Evolutionary conservation across 2,113 vertebrate species (phyloP).

Genomic region (Macquaria ambigua): DNA sequence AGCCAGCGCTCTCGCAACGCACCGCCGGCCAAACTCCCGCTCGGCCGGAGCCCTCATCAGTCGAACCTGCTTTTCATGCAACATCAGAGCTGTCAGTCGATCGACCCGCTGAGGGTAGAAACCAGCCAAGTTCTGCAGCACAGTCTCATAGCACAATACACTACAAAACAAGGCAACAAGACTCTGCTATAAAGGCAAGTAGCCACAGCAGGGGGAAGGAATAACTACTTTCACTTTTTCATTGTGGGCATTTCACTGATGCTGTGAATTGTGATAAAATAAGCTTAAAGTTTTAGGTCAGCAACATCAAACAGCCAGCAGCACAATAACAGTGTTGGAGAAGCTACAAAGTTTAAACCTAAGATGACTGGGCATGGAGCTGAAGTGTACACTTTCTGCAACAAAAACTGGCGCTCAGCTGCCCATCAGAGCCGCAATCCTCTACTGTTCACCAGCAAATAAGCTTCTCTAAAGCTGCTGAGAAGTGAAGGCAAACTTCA

Average conservation of each 20-base stretch:
- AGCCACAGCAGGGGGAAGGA: slow-evolving; percentile 37
- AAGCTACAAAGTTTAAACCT: slow-evolving; percentile 45
- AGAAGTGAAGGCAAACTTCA: background rate
- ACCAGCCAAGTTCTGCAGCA: slow-evolving; percentile 47
- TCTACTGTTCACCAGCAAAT: slow-evolving; percentile 8
- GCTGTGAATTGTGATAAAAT: slow-evolving; percentile 56
- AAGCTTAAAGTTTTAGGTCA: slow-evolving; percentile 74
- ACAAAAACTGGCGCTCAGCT: slow-evolving; percentile 10
- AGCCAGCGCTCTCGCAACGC: slow-evolving; percentile 52
- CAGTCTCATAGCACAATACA: slow-evolving; percentile 46
- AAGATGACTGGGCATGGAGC: slow-evolving; percentile 49
- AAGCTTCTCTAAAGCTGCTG: slow-evolving; percentile 2
- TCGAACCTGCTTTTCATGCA: slow-evolving; percentile 72
- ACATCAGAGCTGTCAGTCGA: slow-evolving; percentile 76
- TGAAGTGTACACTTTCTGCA: slow-evolving; percentile 32
- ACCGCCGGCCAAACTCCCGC: slow-evolving; percentile 55
- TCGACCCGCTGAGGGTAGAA: slow-evolving; percentile 49
- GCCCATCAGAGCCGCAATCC: background rate
- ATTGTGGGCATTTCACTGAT: slow-evolving; percentile 42
- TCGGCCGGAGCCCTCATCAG: slow-evolving; percentile 65
- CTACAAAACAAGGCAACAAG: slow-evolving; percentile 54
- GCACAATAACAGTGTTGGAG: slow-evolving; percentile 41
- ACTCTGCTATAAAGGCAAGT: slow-evolving; percentile 22
- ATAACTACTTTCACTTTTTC: slow-evolving; percentile 40
- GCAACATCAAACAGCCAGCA: slow-evolving; percentile 62